phyloP scores from a whole-genome alignment of 2,888 invertebrate species.

The Coelopa pilipes region DNA sequence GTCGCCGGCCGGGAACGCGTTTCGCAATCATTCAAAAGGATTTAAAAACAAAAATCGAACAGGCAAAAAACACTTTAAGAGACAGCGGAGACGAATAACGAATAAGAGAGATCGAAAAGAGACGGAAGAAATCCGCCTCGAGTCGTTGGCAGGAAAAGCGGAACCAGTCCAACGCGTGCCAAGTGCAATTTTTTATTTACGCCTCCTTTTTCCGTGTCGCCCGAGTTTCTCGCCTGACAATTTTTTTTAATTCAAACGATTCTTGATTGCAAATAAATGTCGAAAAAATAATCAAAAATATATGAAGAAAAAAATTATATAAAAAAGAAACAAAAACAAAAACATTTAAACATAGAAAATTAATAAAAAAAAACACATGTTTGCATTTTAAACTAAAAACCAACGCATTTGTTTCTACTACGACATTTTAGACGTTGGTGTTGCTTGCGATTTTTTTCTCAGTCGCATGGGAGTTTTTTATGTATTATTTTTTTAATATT shows the following conservation, averaged over 20 bases:
- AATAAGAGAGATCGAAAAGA: no score
- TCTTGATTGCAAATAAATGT: not conserved
- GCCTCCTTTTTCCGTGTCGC: not conserved
- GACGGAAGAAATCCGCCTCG: no score
- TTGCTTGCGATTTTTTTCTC: not conserved
- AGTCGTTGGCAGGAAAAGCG: no score
- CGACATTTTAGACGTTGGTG: not conserved
- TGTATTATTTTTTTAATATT: no score
- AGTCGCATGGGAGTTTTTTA: no score
- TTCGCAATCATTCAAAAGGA: not conserved
- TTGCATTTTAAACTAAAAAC: no score
- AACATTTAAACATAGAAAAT: no score
- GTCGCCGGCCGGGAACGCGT: not conserved
- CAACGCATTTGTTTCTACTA: no score
- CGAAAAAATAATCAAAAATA: slow-evolving; percentile 8
- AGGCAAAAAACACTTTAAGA: not conserved
- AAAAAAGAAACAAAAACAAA: not conserved
- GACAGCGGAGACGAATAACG: not conserved
- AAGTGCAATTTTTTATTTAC: slow-evolving; percentile 1
- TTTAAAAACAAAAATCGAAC: not conserved
- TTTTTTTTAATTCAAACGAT: not conserved
- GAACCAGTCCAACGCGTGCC: slow-evolving; percentile 18
- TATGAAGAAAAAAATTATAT: not conserved
- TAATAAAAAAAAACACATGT: no score
- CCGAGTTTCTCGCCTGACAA: not conserved